Evolutionary conservation across 1,140 invertebrate genomes (phyloP).

Genomic region (Tachypleus tridentatus): DNA sequence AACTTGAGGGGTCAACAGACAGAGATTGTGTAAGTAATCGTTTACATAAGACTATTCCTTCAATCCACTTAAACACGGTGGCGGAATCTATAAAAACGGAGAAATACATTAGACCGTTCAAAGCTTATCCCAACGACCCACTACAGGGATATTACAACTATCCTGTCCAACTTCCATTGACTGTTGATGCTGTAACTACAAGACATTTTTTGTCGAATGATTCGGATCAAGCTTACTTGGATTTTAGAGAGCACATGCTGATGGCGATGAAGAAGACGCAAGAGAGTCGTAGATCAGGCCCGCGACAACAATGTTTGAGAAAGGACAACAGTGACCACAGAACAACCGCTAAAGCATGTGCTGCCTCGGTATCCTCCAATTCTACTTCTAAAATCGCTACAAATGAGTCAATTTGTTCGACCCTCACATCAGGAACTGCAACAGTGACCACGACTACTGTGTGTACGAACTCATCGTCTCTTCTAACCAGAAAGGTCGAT

Average conservation of each 20-base stretch:
- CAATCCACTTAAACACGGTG: too few relatives aligned
- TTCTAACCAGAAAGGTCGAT: background rate
- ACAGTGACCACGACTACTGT: background rate
- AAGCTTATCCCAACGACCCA: constrained; percentile 8
- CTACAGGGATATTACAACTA: background rate
- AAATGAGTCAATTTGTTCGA: background rate
- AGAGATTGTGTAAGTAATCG: too few relatives aligned
- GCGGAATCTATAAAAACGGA: background rate
- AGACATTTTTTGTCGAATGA: background rate
- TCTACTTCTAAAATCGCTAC: background rate
- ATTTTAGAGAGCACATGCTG: background rate
- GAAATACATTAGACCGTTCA: constrained; percentile 9
- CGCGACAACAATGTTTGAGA: background rate
- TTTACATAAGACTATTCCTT: too few relatives aligned
- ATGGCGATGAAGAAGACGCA: background rate
- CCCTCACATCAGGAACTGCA: background rate
- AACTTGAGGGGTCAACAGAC: too few relatives aligned
- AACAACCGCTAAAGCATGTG: background rate
- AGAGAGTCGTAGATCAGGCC: background rate
- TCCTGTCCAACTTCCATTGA: constrained; percentile 2
- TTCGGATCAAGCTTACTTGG: constrained; percentile 4
- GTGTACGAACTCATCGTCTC: background rate
- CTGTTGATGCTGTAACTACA: constrained; percentile 5
- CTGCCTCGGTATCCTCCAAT: background rate
- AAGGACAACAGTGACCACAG: background rate